Percentiles rank a stretch among this genome's conserved stretches.
Conservation (phyloP, 2,113 vertebrate genomes). For the Hemiscyllium ocellatum region DNA sequence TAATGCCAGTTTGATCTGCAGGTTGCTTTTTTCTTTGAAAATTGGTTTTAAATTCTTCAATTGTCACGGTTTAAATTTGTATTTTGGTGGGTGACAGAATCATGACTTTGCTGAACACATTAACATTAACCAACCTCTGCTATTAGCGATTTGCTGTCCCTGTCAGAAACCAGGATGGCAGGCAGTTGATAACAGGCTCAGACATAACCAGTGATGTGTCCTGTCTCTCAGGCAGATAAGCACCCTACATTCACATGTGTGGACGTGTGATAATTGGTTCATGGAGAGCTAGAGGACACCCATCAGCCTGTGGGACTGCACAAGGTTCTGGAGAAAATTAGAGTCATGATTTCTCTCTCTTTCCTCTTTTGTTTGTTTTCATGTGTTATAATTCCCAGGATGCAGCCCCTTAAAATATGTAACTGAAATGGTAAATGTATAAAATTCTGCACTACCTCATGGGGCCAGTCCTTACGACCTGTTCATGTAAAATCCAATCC, state of each 20-base stretch:
- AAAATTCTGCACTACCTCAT: neutral
- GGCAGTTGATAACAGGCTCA: neutral
- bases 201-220: neutral
- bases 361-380: neutral
- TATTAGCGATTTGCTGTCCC: neutral
- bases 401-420: neutral
- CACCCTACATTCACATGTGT: neutral
- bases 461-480: neutral
- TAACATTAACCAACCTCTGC: no score
- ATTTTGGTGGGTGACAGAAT: neutral
- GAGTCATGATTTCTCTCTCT: neutral
- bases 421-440: neutral
- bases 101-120: no score
- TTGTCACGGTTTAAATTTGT: neutral
- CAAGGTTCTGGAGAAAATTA: neutral
- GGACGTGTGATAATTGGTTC: neutral
- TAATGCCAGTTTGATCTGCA: no score
- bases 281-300: neutral
- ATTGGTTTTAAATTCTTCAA: neutral
- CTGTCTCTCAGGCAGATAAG: neutral
- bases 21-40: neutral
- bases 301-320: neutral
- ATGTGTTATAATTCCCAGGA: neutral
- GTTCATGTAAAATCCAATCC: neutral
- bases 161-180: neutral